These are phyloP conservation scores for Orchesella flavescens DNA, from an alignment of 2,888 invertebrate species.

Conservation along the genomic window DNA sequence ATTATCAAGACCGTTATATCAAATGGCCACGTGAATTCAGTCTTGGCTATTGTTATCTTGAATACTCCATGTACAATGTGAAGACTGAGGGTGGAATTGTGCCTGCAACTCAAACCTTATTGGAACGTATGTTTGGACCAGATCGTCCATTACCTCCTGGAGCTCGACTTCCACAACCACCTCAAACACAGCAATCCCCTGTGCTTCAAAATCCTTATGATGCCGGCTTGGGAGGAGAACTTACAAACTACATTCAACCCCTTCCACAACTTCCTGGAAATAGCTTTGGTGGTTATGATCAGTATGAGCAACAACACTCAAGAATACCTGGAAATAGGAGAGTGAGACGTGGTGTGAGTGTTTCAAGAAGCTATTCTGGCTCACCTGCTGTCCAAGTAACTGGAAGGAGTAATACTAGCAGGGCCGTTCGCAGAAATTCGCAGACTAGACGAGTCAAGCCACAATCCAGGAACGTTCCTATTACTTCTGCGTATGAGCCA, in stretches of 20 bases:
- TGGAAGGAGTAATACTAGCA: constrained; percentile 22
- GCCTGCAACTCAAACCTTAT: constrained; percentile 61
- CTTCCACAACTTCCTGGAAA: constrained; percentile 62
- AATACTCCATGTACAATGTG: constrained; percentile 70
- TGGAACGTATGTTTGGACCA: constrained; percentile 62
- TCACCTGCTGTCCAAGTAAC: constrained; percentile 3
- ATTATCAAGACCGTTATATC: constrained; percentile 69
- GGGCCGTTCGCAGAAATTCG: constrained; percentile 37
- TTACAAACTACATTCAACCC: constrained; percentile 67
- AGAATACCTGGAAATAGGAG: constrained; percentile 66
- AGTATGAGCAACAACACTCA: constrained; percentile 43
- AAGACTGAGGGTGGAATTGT: constrained; percentile 67
- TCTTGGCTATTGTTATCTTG: constrained; percentile 71
- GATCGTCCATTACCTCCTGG: constrained; percentile 33
- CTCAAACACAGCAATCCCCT: constrained; percentile 27
- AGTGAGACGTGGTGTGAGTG: constrained; percentile 64
- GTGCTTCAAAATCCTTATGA: constrained; percentile 35
- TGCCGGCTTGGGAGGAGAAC: constrained; percentile 8
- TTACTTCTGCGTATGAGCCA: constrained; percentile 14
- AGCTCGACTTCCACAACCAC: constrained; percentile 40
- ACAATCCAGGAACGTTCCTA: constrained; percentile 43
- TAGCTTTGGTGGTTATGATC: constrained; percentile 39
- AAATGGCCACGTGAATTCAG: constrained; percentile 69
- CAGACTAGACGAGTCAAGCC: constrained; percentile 44
- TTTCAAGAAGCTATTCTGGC: constrained; percentile 65